Conservation (phyloP, 2,888 invertebrate species). For the Ophioninae sp. region DNA sequence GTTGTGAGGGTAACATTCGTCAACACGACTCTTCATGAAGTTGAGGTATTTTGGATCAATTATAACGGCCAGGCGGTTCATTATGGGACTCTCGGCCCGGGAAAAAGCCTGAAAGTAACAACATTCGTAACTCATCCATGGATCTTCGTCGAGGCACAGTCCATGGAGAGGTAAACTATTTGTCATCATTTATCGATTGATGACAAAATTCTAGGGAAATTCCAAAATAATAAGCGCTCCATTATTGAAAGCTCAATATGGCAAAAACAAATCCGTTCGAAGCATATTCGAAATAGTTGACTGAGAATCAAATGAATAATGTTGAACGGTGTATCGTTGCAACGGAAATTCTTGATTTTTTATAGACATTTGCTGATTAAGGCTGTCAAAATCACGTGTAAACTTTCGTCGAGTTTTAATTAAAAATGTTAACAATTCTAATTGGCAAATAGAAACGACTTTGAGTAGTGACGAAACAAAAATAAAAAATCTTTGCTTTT, state of each 20-base stretch:
- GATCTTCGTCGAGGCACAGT: conserved; percentile 89
- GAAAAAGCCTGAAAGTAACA: conserved; percentile 85
- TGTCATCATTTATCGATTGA: background rate
- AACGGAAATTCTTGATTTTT: too few relatives aligned
- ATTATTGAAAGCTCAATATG: background rate
- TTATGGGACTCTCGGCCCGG: conserved; percentile 84
- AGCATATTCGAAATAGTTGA: background rate
- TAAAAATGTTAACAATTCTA: too few relatives aligned
- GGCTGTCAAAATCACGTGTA: too few relatives aligned
- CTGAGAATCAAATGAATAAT: too few relatives aligned
- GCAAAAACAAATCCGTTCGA: background rate
- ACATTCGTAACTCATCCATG: conserved; percentile 92
- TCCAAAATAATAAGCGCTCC: background rate
- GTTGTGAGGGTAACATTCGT: conserved; percentile 84
- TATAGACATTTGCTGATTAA: too few relatives aligned
- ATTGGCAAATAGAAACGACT: too few relatives aligned
- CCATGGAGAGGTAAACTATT: conserved; percentile 83
- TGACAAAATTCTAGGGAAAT: background rate
- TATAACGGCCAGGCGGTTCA: conserved; percentile 85
- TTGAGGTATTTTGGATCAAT: conserved; percentile 90
- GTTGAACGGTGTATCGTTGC: too few relatives aligned
- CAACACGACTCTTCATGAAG: conserved; percentile 83
- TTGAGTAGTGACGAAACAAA: too few relatives aligned
- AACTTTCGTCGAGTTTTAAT: too few relatives aligned
- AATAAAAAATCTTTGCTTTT: too few relatives aligned